A percentile compares a stretch with the other conserved stretches of the same genome.
phyloP scores from a whole-genome alignment of 2,797 vertebrate species.

The Pseudocheirus occidentalis region DNA sequence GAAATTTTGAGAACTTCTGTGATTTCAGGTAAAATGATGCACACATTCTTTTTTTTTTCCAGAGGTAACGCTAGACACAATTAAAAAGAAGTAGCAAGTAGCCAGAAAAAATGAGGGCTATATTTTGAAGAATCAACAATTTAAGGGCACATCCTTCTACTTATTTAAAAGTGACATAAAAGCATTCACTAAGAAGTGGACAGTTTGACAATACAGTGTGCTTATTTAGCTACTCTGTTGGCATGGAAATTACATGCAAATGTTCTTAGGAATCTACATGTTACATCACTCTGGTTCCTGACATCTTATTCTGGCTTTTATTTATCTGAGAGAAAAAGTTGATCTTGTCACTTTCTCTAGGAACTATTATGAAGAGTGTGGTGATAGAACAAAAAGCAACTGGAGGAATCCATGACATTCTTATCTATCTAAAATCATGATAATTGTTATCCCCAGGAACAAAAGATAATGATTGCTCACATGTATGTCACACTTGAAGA shows the following conservation, averaged over 20 bases:
- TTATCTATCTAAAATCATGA: background rate
- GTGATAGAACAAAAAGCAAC: background rate
- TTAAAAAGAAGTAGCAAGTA: background rate
- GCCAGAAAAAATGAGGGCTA: background rate
- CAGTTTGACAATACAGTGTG: background rate
- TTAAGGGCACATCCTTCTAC: background rate
- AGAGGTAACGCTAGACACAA: conserved; percentile 45
- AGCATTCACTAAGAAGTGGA: conserved; percentile 4
- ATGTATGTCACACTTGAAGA: background rate
- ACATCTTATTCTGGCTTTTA: conserved; percentile 18
- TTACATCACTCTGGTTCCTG: background rate
- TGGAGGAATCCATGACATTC: background rate
- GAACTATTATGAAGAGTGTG: conserved; percentile 27
- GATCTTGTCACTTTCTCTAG: conserved; percentile 37
- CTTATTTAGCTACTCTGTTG: conserved; percentile 1
- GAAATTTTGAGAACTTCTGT: conserved; percentile 43
- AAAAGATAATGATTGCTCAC: background rate
- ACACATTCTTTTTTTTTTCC: conserved; percentile 39
- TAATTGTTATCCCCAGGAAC: background rate
- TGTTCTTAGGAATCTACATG: background rate
- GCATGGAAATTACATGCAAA: conserved; percentile 23
- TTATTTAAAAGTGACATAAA: conserved; percentile 32
- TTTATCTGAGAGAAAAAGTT: conserved; percentile 35
- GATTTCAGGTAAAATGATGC: conserved; percentile 4
- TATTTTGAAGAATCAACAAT: conserved; percentile 20